Evolutionary conservation across 2,888 invertebrate genomes (phyloP).

Genomic region (Dryomyza anilis): DNA sequence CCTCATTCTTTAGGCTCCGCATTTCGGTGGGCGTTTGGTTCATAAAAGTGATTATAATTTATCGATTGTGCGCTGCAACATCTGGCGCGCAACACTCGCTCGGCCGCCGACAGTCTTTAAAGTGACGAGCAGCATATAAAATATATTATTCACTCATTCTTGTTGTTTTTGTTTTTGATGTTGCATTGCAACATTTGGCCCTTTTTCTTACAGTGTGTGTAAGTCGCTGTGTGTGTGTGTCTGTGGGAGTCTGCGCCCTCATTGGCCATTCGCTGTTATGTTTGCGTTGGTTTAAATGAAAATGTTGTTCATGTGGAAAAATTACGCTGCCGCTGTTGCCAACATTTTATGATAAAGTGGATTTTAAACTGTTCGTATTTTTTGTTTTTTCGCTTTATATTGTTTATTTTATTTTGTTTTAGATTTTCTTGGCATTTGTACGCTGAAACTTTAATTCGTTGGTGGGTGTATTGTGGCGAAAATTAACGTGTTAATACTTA

Average conservation of each 20-base stretch:
- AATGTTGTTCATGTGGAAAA: slow-evolving; percentile 8
- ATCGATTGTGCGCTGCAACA: slow-evolving; percentile 39
- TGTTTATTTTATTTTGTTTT: not conserved
- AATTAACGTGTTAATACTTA: slow-evolving; percentile 12
- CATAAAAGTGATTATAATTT: slow-evolving; percentile 44
- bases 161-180: not conserved
- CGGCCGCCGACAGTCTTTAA: not conserved
- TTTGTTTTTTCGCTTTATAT: not conserved
- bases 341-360: slow-evolving; percentile 46
- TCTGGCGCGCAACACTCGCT: slow-evolving; percentile 30
- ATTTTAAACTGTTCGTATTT: slow-evolving; percentile 42
- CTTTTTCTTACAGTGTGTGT: not conserved
- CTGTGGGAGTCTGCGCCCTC: not conserved
- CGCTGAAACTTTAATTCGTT: too few relatives aligned
- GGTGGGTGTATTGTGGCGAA: not conserved
- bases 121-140: not conserved
- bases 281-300: not conserved
- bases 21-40: not conserved
- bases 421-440: not conserved
- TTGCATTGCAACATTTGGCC: not conserved
- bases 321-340: slow-evolving; percentile 36
- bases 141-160: not conserved
- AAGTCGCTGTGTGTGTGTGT: not conserved
- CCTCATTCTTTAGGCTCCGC: slow-evolving; percentile 2
- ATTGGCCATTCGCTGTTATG: not conserved